Percentiles rank a stretch among this genome's conserved stretches.
Conservation (phyloP, 2,888 invertebrate genomes). For the Amblyjoppa fuscipennis region DNA sequence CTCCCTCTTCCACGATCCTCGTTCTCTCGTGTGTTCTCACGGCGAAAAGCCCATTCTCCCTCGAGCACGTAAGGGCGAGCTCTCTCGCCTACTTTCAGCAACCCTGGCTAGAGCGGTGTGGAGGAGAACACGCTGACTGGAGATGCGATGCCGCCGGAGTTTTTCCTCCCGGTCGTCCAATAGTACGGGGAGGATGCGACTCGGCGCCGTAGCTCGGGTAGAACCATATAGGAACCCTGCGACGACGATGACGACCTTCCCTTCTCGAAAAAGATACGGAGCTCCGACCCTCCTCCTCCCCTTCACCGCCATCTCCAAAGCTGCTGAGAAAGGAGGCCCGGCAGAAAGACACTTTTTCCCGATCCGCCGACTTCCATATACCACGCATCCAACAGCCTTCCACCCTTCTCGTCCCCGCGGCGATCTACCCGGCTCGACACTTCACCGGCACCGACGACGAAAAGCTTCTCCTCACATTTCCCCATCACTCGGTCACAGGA, state of each 20-base stretch:
- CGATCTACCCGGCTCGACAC: constrained; percentile 50
- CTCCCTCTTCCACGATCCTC: constrained; percentile 40
- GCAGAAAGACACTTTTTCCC: constrained; percentile 65
- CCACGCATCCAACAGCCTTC: constrained; percentile 63
- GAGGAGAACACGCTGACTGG: constrained; percentile 40
- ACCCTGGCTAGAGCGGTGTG: constrained; percentile 30
- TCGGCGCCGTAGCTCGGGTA: constrained; percentile 39
- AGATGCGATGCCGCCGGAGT: constrained; percentile 57
- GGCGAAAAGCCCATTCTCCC: constrained; percentile 61
- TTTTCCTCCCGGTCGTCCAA: constrained; percentile 61
- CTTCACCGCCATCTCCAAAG: constrained; percentile 10
- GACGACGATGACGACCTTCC: constrained; percentile 56
- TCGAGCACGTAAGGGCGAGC: constrained; percentile 64
- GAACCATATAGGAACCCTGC: constrained; percentile 34
- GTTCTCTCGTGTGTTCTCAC: constrained; percentile 62
- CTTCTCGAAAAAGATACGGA: constrained; percentile 61
- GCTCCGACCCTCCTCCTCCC: constrained; percentile 34
- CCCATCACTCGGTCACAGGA: constrained; percentile 38
- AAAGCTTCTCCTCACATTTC: constrained; percentile 59
- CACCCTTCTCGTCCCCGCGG: constrained; percentile 42
- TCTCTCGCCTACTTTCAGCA: constrained; percentile 52
- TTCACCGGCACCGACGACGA: constrained; percentile 54
- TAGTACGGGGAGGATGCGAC: constrained; percentile 57
- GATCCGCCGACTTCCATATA: constrained; percentile 69
- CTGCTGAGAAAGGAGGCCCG: constrained; percentile 47